Base-by-base conservation (phyloP, 2,113 vertebrate genomes). In the Muntiacus muntjak region DNA sequence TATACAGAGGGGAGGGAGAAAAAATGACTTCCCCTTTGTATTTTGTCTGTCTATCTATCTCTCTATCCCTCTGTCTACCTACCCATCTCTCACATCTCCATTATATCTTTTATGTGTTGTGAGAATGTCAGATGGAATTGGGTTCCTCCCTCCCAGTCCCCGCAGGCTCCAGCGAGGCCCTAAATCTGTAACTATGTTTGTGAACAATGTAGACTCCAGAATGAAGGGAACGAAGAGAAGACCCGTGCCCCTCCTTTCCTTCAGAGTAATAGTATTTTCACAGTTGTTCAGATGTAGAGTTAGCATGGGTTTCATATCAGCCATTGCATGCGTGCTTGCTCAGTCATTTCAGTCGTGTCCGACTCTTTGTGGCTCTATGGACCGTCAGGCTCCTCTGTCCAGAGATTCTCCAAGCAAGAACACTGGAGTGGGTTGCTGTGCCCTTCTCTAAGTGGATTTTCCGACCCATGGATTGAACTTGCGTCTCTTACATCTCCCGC, bases 281-380 rank as follows among this genome's bases (percentile, higher is more conserved):
- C 8, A 50, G 15, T 5, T 33, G 19, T n/a, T 71, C 11, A 60
- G 55, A 60, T n/a, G n/a, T 64, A 94, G 95, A 62, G 76, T 50
- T 43, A 71, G 64, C 86, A 79, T 67, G 62, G 50, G 43, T 78
- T 93, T 96, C 81, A 33, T 2, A 43, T 82, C 64, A 74, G 57
- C 16, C 58, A 10, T 33, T 12, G 40, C 13, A 76, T 26, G 71
- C 1, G 1, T 26, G 71, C 71, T 43, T 26, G 71, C 71, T 76
- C 71, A 26, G 6, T 15, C 1, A 1, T 26, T 43, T 13, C 40
- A 7, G 40, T 26, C 1, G 1, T 26, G 40, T 76, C 23, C 0
- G 12, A 76, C 23, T 76, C 36, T 74, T 40, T 76, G 71, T 15
- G 71, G 26, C 12, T 7, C 40, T 26, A 26, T 43, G 40, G 71